phyloP scores from a whole-genome alignment of 2,888 invertebrate species.

The Nasonia oneida region DNA sequence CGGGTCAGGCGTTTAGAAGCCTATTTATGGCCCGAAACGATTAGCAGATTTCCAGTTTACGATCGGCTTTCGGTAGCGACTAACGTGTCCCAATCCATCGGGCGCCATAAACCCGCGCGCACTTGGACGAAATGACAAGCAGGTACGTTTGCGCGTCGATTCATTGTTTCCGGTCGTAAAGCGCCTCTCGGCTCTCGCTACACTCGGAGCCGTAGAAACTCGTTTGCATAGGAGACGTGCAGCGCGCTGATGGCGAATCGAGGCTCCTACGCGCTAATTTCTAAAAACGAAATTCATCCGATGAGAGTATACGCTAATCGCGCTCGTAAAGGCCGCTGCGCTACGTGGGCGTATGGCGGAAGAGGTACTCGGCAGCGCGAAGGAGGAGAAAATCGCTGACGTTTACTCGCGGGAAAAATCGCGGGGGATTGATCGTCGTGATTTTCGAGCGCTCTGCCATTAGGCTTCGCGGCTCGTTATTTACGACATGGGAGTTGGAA shows the following conservation, averaged over 20 bases:
- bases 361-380: conserved; percentile 66
- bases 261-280: conserved; percentile 29
- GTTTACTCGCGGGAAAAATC: conserved; percentile 22
- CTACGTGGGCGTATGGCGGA: conserved; percentile 71
- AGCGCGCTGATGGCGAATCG: neutral
- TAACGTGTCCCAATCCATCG: no score
- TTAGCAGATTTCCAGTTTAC: neutral
- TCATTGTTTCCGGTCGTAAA: conserved; percentile 61
- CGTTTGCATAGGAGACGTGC: conserved; percentile 23
- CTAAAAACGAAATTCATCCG: conserved; percentile 34
- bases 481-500: neutral
- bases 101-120: no score
- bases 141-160: conserved; percentile 56
- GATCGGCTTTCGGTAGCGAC: no score
- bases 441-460: conserved; percentile 26
- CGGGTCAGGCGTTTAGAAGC: neutral
- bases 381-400: conserved; percentile 12
- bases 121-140: conserved; percentile 31
- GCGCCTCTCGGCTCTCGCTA: conserved; percentile 23
- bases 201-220: conserved; percentile 42
- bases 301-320: conserved; percentile 41
- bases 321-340: neutral
- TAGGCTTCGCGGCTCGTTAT: neutral
- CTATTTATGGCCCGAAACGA: conserved; percentile 1
- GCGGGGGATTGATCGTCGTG: conserved; percentile 34